Base-by-base conservation (phyloP, 2,888 invertebrate species). In the Siphlonurus alternatus region DNA sequence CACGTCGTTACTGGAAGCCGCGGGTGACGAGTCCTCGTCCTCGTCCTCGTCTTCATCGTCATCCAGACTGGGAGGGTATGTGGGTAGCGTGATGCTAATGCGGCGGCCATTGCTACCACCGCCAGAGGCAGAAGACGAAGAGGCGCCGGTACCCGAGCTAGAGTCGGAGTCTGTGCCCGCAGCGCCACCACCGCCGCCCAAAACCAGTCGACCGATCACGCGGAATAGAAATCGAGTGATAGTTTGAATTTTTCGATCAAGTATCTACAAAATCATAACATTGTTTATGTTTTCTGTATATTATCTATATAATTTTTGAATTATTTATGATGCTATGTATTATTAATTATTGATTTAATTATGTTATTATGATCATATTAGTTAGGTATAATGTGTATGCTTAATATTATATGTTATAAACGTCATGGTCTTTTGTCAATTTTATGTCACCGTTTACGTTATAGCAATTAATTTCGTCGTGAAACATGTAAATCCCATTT, bases 121-220 rank as follows among this genome's bases (percentile, higher is more conserved):
- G 19, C 68, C 69, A 66, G 62, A 68, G 53, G 61, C 59, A 22
- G 66, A 64, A 66, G 62, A 68, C 25, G 61, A 61, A 23, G 65
- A 63, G 25, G 65, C 62, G 63, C 65, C 60, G n/a, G 59, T 19
- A 63, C 77, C 77, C 60, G 79, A 78, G 66, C 78, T 78, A 51
- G 66, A 66, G 62, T 66, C 62, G 51, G 64, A 23, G 64, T 77
- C 77, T 61, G 79, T 79, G 67, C 78, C 78, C 64, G 73, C 74
- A 56, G 78, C 80, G 66, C 86, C 78, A 24, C 65, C 63, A 72
- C 83, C 81, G 66, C 80, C 80, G 68, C 83, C 80, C 68, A 88
- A 80, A 69, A 91, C 78, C 66, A 85, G 80, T 54, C 90, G 86
- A 61, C 90, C 90, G 73, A 91, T 81, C 67, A 86, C 81, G 72